Conservation (phyloP, 2,797 vertebrate genomes). For the Cheirogaleus major region DNA sequence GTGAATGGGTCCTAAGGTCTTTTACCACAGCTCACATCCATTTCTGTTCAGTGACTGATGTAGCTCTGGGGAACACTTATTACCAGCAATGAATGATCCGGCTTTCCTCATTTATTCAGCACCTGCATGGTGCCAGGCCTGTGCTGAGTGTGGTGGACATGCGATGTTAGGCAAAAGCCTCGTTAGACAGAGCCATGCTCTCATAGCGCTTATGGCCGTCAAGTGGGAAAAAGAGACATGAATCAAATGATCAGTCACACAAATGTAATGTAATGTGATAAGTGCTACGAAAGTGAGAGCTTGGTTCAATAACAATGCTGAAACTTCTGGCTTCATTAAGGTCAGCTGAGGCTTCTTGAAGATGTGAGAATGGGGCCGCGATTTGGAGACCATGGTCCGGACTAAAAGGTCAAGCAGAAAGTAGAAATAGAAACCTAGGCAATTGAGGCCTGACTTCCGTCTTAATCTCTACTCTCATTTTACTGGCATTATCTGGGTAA, state of each 20-base stretch:
- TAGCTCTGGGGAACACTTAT: neutral
- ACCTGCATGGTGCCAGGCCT: neutral
- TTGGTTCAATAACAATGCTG: neutral
- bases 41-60: neutral
- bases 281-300: neutral
- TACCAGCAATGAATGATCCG: neutral
- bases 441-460: neutral
- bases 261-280: neutral
- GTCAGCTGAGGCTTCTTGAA: neutral
- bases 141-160: neutral
- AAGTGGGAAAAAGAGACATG: neutral
- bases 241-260: neutral
- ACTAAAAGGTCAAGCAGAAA: neutral
- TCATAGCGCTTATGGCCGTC: neutral
- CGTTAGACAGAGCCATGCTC: neutral
- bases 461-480: neutral
- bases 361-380: neutral
- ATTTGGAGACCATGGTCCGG: neutral
- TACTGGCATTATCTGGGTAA: neutral
- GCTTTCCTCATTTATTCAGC: neutral
- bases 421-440: neutral
- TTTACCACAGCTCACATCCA: neutral
- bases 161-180: neutral
- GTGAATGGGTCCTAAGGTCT: neutral
- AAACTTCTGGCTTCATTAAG: neutral